Conservation (phyloP, 1,140 invertebrate genomes). For the Drosophila sechellia region DNA sequence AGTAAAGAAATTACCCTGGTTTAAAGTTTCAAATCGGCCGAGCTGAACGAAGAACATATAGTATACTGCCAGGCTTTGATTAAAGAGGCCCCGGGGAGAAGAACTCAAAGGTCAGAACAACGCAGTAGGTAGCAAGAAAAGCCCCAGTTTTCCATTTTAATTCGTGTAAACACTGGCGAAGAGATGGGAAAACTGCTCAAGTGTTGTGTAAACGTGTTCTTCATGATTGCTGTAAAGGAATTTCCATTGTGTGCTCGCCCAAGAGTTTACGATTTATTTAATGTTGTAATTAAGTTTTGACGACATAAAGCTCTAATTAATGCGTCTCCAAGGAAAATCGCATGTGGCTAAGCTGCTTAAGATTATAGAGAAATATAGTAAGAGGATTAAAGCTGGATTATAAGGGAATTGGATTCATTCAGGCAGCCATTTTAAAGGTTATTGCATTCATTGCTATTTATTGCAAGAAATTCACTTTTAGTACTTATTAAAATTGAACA, state of each 20-base stretch:
- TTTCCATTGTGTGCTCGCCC: conserved; percentile 38
- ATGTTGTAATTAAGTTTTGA: conserved; percentile 58
- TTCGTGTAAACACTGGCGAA: conserved; percentile 29
- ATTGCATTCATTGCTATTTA: no score
- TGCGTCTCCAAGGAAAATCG: conserved; percentile 39
- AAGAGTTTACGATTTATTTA: conserved; percentile 47
- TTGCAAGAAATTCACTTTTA: no score
- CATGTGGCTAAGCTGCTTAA: conserved; percentile 59
- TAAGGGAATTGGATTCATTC: neutral
- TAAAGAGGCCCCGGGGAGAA: conserved; percentile 48
- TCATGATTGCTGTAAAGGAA: conserved; percentile 46
- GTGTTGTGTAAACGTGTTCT: conserved; percentile 27
- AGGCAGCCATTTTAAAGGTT: neutral
- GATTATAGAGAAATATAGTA: conserved; percentile 11
- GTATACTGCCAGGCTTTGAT: conserved; percentile 54
- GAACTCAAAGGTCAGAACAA: conserved; percentile 28
- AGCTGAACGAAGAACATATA: conserved; percentile 16
- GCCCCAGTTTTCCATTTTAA: conserved; percentile 39
- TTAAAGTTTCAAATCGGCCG: conserved; percentile 58
- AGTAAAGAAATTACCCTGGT: conserved; percentile 22
- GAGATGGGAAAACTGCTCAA: conserved; percentile 10
- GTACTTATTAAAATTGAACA: no score
- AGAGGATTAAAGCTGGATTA: conserved; percentile 19
- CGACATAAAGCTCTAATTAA: conserved; percentile 48
- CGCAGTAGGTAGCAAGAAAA: conserved; percentile 9